phyloP scores from a whole-genome alignment of 2,888 invertebrate species.

The Parnassius smintheus region DNA sequence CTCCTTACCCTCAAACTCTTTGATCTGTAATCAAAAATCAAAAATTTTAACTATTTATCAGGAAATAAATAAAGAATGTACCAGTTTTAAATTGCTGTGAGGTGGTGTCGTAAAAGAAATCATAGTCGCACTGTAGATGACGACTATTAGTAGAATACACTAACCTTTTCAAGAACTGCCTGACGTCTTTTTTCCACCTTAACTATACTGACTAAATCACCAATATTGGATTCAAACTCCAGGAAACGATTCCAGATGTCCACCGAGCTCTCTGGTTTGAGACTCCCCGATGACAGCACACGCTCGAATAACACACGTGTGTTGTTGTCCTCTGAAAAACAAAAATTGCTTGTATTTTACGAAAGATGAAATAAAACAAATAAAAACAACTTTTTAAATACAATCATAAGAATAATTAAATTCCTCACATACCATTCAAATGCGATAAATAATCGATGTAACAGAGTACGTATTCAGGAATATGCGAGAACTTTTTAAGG shows the following conservation, averaged over 20 bases:
- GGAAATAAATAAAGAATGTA: too few relatives aligned
- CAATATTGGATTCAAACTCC: slow-evolving; percentile 99
- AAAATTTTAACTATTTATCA: neutral
- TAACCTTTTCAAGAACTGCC: slow-evolving; percentile 93
- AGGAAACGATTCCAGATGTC: slow-evolving; percentile 99
- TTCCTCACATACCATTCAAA: slow-evolving; percentile 87
- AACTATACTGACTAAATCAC: slow-evolving; percentile 97
- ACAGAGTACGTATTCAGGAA: slow-evolving; percentile 96
- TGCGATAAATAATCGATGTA: slow-evolving; percentile 99
- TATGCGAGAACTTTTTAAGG: slow-evolving; percentile 96
- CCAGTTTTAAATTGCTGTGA: too few relatives aligned
- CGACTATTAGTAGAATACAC: neutral
- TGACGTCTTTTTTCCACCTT: slow-evolving; percentile 98
- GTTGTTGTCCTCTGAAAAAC: slow-evolving; percentile 95
- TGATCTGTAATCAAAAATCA: slow-evolving; percentile 81
- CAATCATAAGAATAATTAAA: neutral
- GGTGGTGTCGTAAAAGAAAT: too few relatives aligned
- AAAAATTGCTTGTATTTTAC: neutral
- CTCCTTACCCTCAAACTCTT: slow-evolving; percentile 98
- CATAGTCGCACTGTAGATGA: too few relatives aligned
- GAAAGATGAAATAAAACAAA: neutral
- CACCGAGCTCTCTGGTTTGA: slow-evolving; percentile 95
- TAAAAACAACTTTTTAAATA: too few relatives aligned
- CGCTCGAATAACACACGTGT: slow-evolving; percentile 99
- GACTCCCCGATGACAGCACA: slow-evolving; percentile 94